Evolutionary conservation across 2,888 invertebrate genomes (phyloP).

Genomic region (Apantesis nais): DNA sequence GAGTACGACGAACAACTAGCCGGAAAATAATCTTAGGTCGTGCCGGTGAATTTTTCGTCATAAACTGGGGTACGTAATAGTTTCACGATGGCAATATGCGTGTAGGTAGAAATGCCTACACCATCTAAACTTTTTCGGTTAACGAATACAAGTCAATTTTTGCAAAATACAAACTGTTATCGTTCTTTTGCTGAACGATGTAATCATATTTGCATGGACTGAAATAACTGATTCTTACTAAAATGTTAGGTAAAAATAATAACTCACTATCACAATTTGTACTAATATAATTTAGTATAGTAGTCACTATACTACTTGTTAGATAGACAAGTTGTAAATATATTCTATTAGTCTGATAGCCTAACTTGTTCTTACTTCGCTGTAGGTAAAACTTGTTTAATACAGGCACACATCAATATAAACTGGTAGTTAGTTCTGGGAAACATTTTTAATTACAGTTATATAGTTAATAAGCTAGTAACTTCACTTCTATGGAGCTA

Average conservation of each 20-base stretch:
- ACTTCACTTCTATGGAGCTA: too few species aligned
- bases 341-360: neutral
- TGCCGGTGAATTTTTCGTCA: constrained; percentile 35
- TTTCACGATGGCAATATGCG: constrained; percentile 36
- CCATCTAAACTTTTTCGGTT: neutral
- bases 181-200: neutral
- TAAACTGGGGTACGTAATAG: constrained; percentile 41
- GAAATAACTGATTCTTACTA: neutral
- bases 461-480: too few species aligned
- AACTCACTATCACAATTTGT: neutral
- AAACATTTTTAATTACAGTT: too few species aligned
- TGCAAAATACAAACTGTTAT: neutral
- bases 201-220: neutral
- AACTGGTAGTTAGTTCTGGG: neutral
- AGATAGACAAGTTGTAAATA: neutral
- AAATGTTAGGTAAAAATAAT: neutral
- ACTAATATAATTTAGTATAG: too few species aligned
- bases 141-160: neutral
- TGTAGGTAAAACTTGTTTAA: neutral
- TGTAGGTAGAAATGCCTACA: constrained; percentile 16
- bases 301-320: neutral
- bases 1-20: constrained; percentile 21
- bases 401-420: neutral
- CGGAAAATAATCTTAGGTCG: constrained; percentile 37
- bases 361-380: neutral